phyloP scores from a whole-genome alignment of 2,888 invertebrate genomes.

The Steromphala cineraria region DNA sequence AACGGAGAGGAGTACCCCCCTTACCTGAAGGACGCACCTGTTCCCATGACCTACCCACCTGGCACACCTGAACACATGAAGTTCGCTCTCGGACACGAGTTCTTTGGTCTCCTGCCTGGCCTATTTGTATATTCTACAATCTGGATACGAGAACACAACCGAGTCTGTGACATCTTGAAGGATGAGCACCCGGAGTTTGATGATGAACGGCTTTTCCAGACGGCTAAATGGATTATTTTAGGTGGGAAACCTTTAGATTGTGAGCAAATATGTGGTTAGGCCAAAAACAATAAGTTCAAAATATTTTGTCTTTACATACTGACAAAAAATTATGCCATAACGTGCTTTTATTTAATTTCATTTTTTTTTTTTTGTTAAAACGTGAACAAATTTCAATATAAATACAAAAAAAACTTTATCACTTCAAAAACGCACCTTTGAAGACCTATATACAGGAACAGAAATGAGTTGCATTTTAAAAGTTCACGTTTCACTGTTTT shows the following conservation, averaged over 20 bases:
- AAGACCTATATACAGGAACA: too few relatives aligned
- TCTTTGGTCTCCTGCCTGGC: slow-evolving; percentile 74
- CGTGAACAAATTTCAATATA: too few relatives aligned
- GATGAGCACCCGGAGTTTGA: slow-evolving; percentile 74
- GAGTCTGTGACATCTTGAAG: slow-evolving; percentile 74
- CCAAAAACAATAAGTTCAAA: too few relatives aligned
- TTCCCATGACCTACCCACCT: slow-evolving; percentile 71
- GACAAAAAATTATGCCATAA: too few relatives aligned
- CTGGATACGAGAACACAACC: slow-evolving; percentile 76
- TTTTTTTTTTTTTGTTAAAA: too few relatives aligned
- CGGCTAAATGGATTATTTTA: slow-evolving; percentile 72
- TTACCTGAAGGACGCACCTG: slow-evolving; percentile 66
- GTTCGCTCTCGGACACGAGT: slow-evolving; percentile 75
- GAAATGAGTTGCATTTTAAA: too few relatives aligned
- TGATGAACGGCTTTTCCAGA: slow-evolving; percentile 75
- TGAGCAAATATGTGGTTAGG: too few relatives aligned
- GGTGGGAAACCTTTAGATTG: slow-evolving; percentile 59
- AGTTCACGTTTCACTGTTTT: too few relatives aligned
- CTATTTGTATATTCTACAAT: slow-evolving; percentile 74
- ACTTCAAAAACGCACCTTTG: too few relatives aligned
- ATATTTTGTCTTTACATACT: too few relatives aligned
- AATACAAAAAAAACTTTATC: too few relatives aligned
- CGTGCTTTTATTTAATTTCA: too few relatives aligned
- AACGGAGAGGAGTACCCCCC: slow-evolving; percentile 75
- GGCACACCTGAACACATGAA: slow-evolving; percentile 58